phyloP scores from a whole-genome alignment of 2,888 invertebrate species.

The Alsophila aescularia region DNA sequence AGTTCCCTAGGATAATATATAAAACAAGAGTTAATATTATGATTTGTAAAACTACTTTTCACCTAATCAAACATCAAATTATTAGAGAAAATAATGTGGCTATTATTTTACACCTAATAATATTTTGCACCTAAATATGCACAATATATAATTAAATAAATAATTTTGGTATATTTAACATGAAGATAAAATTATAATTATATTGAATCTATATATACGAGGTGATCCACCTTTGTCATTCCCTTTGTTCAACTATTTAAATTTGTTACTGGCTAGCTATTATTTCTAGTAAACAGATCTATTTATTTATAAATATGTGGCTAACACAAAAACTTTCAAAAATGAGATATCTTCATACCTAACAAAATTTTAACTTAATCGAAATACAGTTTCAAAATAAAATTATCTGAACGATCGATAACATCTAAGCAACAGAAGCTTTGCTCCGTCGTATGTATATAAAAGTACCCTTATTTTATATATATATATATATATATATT shows the following conservation, averaged over 20 bases:
- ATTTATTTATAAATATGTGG: conserved; percentile 3
- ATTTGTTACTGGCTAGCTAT: conserved; percentile 29
- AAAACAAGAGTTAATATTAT: conserved; percentile 28
- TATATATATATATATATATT: too few relatives aligned
- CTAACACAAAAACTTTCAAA: conserved; percentile 11
- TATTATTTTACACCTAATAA: neutral
- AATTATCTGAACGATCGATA: conserved; percentile 33
- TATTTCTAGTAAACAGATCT: conserved; percentile 19
- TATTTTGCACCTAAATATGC: neutral
- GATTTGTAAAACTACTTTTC: conserved; percentile 26
- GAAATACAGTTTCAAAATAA: conserved; percentile 30
- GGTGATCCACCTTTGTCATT: conserved; percentile 7
- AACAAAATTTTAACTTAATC: neutral
- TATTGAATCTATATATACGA: too few relatives aligned
- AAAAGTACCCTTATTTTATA: conserved; percentile 58
- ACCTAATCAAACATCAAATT: neutral
- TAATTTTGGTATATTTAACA: neutral
- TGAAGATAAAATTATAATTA: neutral
- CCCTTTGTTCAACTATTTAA: conserved; percentile 5
- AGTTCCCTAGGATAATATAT: conserved; percentile 42
- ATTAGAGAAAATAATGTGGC: neutral
- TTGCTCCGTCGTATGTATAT: conserved; percentile 70
- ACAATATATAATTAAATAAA: neutral
- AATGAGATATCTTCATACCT: neutral
- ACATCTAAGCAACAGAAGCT: conserved; percentile 63